Evolutionary conservation across 2,888 invertebrate species (phyloP).

Genomic region (Andrena trimmerana): DNA sequence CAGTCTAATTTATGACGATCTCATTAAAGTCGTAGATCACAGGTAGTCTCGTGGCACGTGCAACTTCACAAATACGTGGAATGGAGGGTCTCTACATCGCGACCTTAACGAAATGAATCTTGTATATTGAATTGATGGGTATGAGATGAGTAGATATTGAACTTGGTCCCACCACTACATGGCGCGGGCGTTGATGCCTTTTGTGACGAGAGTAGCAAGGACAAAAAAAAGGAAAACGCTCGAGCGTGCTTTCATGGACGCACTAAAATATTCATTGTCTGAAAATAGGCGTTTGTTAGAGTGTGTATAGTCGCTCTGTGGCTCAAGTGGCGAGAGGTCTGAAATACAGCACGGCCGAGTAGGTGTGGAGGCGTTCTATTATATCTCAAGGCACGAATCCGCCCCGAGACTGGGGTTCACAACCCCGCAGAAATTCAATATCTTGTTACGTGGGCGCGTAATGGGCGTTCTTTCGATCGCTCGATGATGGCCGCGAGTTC

Average conservation of each 20-base stretch:
- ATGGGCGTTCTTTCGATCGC: slow-evolving; percentile 67
- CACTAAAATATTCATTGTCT: slow-evolving; percentile 81
- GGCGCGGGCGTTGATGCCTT: slow-evolving; percentile 61
- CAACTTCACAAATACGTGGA: too few species aligned
- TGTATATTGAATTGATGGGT: too few species aligned
- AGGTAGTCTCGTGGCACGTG: too few species aligned
- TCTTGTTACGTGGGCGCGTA: slow-evolving; percentile 66
- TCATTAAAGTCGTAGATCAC: too few species aligned
- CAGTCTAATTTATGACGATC: too few species aligned
- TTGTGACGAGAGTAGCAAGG: slow-evolving; percentile 64
- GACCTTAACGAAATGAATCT: too few species aligned
- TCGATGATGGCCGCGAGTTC: slow-evolving; percentile 50
- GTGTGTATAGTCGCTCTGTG: slow-evolving; percentile 68
- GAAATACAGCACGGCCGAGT: slow-evolving; percentile 58
- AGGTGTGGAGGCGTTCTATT: slow-evolving; percentile 73
- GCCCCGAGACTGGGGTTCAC: slow-evolving; percentile 58
- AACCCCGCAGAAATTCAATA: slow-evolving; percentile 74
- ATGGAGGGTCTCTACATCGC: too few species aligned
- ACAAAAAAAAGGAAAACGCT: slow-evolving; percentile 62
- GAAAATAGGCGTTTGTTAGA: slow-evolving; percentile 80
- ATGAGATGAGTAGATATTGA: too few species aligned
- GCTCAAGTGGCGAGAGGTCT: slow-evolving; percentile 61
- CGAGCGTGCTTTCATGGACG: slow-evolving; percentile 76
- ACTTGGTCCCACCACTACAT: slow-evolving; percentile 7
- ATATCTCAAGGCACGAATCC: slow-evolving; percentile 75